Conservation (phyloP, 2,113 vertebrate species). For the Chelonoidis abingdonii region DNA sequence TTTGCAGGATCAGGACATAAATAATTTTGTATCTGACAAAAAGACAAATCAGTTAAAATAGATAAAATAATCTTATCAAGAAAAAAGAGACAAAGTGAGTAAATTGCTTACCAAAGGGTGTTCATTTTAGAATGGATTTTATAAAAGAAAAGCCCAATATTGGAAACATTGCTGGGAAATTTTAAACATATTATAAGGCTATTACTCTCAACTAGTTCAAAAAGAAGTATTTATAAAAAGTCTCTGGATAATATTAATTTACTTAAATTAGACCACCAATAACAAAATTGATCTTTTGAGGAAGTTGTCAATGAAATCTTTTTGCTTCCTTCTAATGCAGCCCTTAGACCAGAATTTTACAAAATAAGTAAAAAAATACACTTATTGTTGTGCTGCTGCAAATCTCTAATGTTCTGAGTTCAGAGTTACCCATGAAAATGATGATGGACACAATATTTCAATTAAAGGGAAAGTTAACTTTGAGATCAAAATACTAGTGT, state of each 20-base stretch:
- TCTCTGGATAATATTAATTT: not conserved
- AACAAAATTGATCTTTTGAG: not conserved
- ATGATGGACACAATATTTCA: not conserved
- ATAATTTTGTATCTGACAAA: not conserved
- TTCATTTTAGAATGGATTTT: not conserved
- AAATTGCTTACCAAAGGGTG: not conserved
- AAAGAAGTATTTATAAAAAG: fast-evolving
- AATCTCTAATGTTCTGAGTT: not conserved
- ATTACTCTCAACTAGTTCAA: not conserved
- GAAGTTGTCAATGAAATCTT: not conserved
- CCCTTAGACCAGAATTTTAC: not conserved
- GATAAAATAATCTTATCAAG: not conserved
- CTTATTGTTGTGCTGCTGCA: not conserved
- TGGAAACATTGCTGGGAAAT: not conserved
- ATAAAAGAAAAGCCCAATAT: not conserved
- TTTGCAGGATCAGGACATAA: not conserved
- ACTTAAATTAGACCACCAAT: not conserved
- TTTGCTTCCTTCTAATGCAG: not conserved
- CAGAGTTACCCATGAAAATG: not conserved
- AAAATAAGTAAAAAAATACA: not conserved
- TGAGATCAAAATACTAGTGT: not conserved
- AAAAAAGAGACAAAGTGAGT: not conserved
- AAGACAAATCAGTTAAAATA: not conserved
- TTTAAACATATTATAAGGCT: not conserved
- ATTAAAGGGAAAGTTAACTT: not conserved